Conservation (phyloP, 2,888 invertebrate species). For the Eilema caniola region DNA sequence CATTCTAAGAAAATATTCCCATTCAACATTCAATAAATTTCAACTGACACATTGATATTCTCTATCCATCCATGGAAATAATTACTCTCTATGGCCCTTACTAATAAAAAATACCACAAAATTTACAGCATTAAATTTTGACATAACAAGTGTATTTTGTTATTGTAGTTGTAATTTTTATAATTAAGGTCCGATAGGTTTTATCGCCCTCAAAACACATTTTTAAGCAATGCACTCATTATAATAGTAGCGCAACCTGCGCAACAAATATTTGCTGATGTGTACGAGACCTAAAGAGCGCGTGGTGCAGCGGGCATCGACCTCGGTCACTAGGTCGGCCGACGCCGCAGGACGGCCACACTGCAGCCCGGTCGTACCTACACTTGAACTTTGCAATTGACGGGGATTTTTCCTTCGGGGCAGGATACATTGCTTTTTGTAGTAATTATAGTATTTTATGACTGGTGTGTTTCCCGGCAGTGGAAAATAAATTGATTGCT, state of each 20-base stretch:
- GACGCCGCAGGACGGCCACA: slow-evolving; percentile 66
- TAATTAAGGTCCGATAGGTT: too few species aligned
- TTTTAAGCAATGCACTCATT: too few species aligned
- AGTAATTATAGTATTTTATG: not conserved
- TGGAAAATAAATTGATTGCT: not conserved
- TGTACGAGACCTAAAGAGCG: slow-evolving; percentile 26
- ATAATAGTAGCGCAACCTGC: not conserved
- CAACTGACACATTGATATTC: too few species aligned
- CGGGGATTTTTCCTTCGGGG: slow-evolving; percentile 35
- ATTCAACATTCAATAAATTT: too few species aligned
- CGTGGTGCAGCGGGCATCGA: slow-evolving; percentile 74
- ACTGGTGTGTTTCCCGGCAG: not conserved
- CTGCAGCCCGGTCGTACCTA: slow-evolving; percentile 62
- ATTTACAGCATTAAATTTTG: too few species aligned
- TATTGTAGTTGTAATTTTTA: too few species aligned
- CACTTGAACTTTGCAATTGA: slow-evolving; percentile 77
- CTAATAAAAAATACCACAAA: too few species aligned
- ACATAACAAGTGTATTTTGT: too few species aligned
- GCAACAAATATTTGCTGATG: slow-evolving; percentile 6
- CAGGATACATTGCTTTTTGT: slow-evolving; percentile 13
- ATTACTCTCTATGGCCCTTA: too few species aligned
- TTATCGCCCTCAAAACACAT: not conserved
- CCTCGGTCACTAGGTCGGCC: slow-evolving; percentile 85
- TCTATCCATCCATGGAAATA: too few species aligned
- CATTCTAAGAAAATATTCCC: too few species aligned